Conservation (phyloP, 2,797 vertebrate genomes). For the Sebastes matsubarae region DNA sequence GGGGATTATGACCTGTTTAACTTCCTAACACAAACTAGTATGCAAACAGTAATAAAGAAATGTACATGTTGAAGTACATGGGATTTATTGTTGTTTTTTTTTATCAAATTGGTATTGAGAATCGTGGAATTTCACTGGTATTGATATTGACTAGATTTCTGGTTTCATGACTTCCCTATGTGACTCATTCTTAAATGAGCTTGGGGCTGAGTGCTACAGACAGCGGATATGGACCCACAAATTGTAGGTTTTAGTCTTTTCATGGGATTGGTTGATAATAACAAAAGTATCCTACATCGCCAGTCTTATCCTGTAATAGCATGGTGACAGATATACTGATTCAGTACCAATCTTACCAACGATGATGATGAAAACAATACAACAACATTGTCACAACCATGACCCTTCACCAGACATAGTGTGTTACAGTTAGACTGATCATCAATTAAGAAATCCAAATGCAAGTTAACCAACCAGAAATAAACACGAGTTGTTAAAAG, state of each 20-base stretch:
- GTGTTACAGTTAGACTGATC: not conserved
- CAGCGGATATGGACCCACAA: not conserved
- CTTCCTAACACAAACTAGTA: fast-evolving
- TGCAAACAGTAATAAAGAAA: too few relatives aligned
- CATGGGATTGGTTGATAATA: not conserved
- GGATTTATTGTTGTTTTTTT: fast-evolving
- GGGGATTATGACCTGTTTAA: too few relatives aligned
- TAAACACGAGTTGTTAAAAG: not conserved
- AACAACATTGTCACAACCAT: not conserved
- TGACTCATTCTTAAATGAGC: not conserved
- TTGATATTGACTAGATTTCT: too few relatives aligned
- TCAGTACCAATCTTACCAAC: not conserved
- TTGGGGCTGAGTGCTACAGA: not conserved
- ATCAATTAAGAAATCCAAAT: not conserved
- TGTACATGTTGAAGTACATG: too few relatives aligned
- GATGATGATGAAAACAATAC: not conserved
- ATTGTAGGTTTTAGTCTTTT: not conserved
- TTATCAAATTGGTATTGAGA: too few relatives aligned
- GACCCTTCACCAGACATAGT: not conserved
- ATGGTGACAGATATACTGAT: not conserved
- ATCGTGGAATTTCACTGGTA: too few relatives aligned
- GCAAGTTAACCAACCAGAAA: not conserved
- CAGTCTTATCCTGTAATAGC: not conserved
- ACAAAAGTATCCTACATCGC: not conserved
- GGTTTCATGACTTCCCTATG: not conserved